Percentiles rank a stretch among this genome's conserved stretches.
Evolutionary conservation across 2,113 vertebrate genomes (phyloP).

Genomic region (Mesembrinibis cayennensis): DNA sequence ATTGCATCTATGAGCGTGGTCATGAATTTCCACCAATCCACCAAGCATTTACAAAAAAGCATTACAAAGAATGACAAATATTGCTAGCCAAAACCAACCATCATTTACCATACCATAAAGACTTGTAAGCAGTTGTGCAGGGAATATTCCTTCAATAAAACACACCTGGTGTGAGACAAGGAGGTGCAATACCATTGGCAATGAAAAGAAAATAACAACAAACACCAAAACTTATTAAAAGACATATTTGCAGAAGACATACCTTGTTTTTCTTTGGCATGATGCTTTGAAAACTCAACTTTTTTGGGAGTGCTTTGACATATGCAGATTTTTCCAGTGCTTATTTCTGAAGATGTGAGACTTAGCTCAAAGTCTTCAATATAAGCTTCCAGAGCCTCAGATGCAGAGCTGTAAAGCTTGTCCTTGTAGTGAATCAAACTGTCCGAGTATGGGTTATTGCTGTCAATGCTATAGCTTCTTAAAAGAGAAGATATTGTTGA

Average conservation of each 20-base stretch:
- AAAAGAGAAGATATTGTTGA: conserved; percentile 83
- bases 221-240: background rate
- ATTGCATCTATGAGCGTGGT: no score
- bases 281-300: background rate
- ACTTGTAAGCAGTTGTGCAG: background rate
- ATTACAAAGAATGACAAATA: background rate
- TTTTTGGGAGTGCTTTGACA: background rate
- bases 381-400: conserved; percentile 87
- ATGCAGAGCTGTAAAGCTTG: conserved; percentile 82
- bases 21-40: background rate
- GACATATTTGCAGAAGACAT: background rate
- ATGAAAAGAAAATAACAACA: background rate
- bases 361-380: conserved; percentile 84
- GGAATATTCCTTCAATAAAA: background rate
- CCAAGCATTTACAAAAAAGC: background rate
- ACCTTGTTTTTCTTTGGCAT: conserved; percentile 14
- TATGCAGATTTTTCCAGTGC: conserved; percentile 62
- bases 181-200: background rate
- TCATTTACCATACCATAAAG: background rate
- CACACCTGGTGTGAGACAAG: background rate
- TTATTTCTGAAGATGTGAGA: background rate
- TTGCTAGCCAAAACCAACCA: background rate
- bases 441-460: background rate
- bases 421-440: conserved; percentile 77
- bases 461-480: conserved; percentile 70